Base-by-base conservation (phyloP, 2,888 invertebrate species). In the Salpingus planirostris region DNA sequence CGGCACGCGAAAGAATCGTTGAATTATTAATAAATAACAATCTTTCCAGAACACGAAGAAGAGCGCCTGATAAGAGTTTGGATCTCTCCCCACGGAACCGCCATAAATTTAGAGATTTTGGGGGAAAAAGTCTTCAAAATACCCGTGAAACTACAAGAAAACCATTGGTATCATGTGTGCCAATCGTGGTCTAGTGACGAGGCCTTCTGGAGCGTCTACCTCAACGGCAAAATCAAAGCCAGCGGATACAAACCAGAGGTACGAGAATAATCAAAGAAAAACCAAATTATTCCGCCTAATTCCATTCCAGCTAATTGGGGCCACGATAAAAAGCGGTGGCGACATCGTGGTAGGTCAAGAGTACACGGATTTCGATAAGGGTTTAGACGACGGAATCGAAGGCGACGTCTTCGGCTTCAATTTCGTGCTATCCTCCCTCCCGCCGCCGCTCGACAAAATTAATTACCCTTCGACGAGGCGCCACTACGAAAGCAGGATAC, bases 261-360 rank as follows among this genome's bases (percentile, higher is more conserved):
- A 49, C n/a, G n/a, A n/a, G n/a, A n/a, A n/a, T n/a, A n/a, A n/a
- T n/a, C n/a, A n/a, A n/a, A n/a, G n/a, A n/a, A n/a, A n/a, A n/a
- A n/a, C n/a, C n/a, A n/a, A n/a, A n/a, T n/a, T n/a, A n/a, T n/a
- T n/a, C n/a, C n/a, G n/a, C n/a, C n/a, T 18, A 6, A 18, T 18
- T 18, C 5, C 8, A 5, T 73, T 71, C 30, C 65, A 80, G 80
- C 61, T 76, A 25, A 51, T 60, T 23, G 72, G 71, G 1, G 64
- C 67, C 29, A 59, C 68, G 26, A 64, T 80, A 34, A 73, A 77
- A 3, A 66, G 67, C 13, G 69, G 70, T 2, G 80, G 80, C 5
- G 78, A 78, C 47, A 59, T 80, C 3, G 76, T 79, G 5, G 63
- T 80, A n/a, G 80, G 80, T 11, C 80, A 81, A 56, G 80, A 80